These are phyloP conservation scores for Nebria salina DNA, from an alignment of 2,888 invertebrate genomes.

Conservation along the genomic window DNA sequence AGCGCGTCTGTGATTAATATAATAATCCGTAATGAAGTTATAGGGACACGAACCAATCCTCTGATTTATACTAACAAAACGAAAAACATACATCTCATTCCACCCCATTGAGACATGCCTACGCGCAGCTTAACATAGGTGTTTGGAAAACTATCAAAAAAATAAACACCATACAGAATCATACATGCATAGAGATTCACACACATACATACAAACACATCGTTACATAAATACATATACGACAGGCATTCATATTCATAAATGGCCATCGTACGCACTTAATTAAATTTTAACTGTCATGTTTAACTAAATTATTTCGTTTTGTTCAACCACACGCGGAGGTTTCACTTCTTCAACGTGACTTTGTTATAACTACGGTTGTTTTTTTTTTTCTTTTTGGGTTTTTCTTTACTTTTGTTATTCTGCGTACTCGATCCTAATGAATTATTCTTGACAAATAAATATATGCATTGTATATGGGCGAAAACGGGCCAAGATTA, in stretches of 20 bases:
- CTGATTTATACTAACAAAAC: conserved; percentile 59
- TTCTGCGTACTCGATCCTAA: conserved; percentile 24
- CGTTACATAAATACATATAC: background rate
- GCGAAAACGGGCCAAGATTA: conserved; percentile 24
- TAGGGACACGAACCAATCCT: conserved; percentile 60
- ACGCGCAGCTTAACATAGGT: conserved; percentile 1
- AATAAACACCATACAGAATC: background rate
- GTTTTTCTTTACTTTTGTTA: conserved; percentile 4
- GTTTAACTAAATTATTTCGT: conserved; percentile 59
- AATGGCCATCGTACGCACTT: conserved; percentile 55
- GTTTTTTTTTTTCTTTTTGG: conserved; percentile 2
- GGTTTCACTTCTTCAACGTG: conserved; percentile 49
- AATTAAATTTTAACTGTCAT: conserved; percentile 63
- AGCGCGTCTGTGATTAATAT: conserved; percentile 61
- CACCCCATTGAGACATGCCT: background rate
- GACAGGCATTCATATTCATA: conserved; percentile 58
- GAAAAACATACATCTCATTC: background rate
- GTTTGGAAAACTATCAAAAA: background rate
- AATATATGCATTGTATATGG: conserved; percentile 33
- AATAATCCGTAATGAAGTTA: conserved; percentile 64
- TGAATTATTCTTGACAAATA: conserved; percentile 43
- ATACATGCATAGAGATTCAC: conserved; percentile 17
- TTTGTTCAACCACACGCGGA: conserved; percentile 52
- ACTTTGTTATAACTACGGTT: conserved; percentile 30
- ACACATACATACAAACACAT: background rate